These are phyloP conservation scores for Limnephilus lunatus DNA, from an alignment of 2,888 invertebrate species.

Conservation along the genomic window DNA sequence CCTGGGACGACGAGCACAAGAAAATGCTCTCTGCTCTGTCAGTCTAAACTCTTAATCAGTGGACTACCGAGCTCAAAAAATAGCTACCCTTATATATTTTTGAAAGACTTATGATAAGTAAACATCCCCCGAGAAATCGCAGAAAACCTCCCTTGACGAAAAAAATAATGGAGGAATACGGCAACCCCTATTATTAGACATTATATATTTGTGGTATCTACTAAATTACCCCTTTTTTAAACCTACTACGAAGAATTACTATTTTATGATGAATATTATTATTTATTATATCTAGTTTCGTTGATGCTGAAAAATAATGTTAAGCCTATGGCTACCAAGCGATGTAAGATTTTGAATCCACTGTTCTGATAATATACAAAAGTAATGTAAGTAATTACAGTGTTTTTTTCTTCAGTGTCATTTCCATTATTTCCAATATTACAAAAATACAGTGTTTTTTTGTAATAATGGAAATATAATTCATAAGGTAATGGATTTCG, in stretches of 20 bases:
- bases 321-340: too few relatives aligned
- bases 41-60: background rate
- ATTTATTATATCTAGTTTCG: background rate
- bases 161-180: background rate
- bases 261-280: background rate
- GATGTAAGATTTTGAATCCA: too few relatives aligned
- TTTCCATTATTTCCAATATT: too few relatives aligned
- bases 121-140: background rate
- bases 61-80: background rate
- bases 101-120: background rate
- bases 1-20: background rate
- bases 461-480: too few relatives aligned
- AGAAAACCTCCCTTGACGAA: background rate
- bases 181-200: background rate
- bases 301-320: too few relatives aligned
- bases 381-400: too few relatives aligned
- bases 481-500: too few relatives aligned
- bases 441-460: too few relatives aligned
- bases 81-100: background rate
- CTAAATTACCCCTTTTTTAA: background rate
- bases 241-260: background rate
- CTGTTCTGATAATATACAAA: too few relatives aligned
- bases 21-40: slow-evolving; percentile 1
- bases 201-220: background rate
- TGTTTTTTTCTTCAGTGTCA: too few relatives aligned